phyloP scores from a whole-genome alignment of 2,888 invertebrate species.

The Leucophora obtusa region DNA sequence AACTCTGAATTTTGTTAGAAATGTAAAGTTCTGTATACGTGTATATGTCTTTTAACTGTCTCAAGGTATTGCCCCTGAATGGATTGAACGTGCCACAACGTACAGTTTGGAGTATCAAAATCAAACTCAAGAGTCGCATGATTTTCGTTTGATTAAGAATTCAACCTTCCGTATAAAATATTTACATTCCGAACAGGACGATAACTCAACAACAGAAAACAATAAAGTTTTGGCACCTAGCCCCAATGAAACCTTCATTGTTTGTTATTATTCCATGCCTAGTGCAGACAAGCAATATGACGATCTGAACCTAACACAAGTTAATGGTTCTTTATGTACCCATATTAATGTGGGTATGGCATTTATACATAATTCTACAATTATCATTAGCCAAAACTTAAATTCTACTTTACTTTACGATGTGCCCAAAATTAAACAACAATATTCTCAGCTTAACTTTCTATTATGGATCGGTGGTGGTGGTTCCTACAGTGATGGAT shows the following conservation, averaged over 20 bases:
- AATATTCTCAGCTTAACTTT: constrained; percentile 85
- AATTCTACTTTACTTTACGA: constrained; percentile 71
- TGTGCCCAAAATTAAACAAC: constrained; percentile 79
- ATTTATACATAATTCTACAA: constrained; percentile 81
- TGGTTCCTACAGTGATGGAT: constrained; percentile 82
- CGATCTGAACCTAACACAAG: constrained; percentile 80
- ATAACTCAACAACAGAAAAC: not conserved
- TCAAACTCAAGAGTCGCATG: constrained; percentile 67
- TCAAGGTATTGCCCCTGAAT: constrained; percentile 70
- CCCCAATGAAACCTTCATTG: constrained; percentile 67
- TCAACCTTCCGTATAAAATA: constrained; percentile 58
- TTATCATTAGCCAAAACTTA: constrained; percentile 80
- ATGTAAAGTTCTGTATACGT: no score
- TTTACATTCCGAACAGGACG: constrained; percentile 48
- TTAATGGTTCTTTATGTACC: constrained; percentile 88
- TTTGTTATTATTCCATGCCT: constrained; percentile 87
- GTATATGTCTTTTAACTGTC: no score
- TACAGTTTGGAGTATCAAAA: constrained; percentile 67
- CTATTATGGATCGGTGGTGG: constrained; percentile 86
- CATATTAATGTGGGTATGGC: constrained; percentile 91
- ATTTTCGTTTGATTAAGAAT: constrained; percentile 67
- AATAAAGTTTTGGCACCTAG: constrained; percentile 34
- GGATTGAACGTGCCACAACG: constrained; percentile 69
- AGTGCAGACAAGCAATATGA: constrained; percentile 66
- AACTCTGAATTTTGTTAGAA: not conserved